phyloP scores from a whole-genome alignment of 2,888 invertebrate species.

The Malthinus flaveolus region DNA sequence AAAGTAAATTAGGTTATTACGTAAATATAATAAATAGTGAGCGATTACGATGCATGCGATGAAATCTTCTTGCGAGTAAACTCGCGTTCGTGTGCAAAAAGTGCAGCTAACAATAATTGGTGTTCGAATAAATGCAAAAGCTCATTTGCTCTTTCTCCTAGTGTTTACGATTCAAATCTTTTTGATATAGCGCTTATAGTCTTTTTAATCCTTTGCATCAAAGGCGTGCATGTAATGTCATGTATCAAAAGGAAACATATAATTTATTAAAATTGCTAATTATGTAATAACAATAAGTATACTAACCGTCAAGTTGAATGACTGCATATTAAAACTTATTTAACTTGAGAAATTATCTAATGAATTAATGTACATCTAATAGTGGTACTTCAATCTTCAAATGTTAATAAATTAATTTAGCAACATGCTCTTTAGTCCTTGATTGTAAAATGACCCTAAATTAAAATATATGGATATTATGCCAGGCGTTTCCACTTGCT shows the following conservation, averaged over 20 bases:
- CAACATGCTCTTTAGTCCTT: not conserved
- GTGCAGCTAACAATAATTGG: slow-evolving; percentile 22
- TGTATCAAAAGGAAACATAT: slow-evolving; percentile 42
- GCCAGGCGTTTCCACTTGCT: no score
- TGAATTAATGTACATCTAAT: not conserved
- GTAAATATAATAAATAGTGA: slow-evolving; percentile 8
- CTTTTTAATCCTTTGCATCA: no score
- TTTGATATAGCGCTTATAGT: no score
- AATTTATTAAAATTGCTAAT: slow-evolving; percentile 40
- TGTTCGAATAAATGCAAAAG: not conserved
- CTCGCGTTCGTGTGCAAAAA: slow-evolving; percentile 20
- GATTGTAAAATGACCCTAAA: not conserved
- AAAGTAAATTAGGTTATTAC: slow-evolving; percentile 3
- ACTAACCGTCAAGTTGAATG: slow-evolving; percentile 1
- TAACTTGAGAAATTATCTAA: not conserved
- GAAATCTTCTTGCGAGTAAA: slow-evolving; percentile 9
- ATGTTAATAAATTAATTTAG: no score
- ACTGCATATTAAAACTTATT: slow-evolving; percentile 2
- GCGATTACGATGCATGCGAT: slow-evolving; percentile 23
- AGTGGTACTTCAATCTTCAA: no score
- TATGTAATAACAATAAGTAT: slow-evolving; percentile 30
- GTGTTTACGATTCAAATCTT: no score
- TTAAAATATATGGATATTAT: not conserved
- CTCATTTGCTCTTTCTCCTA: not conserved
- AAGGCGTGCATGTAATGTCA: slow-evolving; percentile 38